phyloP scores from a whole-genome alignment of 2,113 vertebrate species.

The Orthonyx spaldingii region DNA sequence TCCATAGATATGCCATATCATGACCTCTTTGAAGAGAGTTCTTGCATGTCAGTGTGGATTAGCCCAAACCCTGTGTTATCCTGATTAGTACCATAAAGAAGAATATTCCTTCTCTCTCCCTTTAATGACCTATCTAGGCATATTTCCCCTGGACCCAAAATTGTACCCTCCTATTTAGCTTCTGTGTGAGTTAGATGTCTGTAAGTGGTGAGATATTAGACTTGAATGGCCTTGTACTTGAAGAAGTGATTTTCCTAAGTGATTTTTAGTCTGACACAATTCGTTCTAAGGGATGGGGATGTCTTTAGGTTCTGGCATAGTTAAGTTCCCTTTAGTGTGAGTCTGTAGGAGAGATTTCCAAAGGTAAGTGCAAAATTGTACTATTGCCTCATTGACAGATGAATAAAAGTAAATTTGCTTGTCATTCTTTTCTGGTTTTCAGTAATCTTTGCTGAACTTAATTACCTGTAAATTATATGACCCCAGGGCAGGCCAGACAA shows the following conservation, averaged over 20 bases:
- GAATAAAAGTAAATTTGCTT: slow-evolving; percentile 1
- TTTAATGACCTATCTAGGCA: not conserved
- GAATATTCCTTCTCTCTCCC: not conserved
- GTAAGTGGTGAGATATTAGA: not conserved
- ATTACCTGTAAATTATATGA: not conserved
- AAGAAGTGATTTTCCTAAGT: not conserved
- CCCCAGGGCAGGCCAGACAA: not conserved
- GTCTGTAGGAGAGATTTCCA: not conserved
- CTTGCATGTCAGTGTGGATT: not conserved
- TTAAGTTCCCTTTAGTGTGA: not conserved
- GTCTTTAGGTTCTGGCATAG: not conserved
- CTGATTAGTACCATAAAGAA: not conserved
- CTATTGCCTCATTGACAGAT: not conserved
- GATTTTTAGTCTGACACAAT: not conserved
- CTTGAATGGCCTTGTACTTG: not conserved
- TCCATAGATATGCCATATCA: rapidly evolving
- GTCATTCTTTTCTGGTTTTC: not conserved
- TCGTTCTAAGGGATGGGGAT: not conserved
- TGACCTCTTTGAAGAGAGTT: not conserved
- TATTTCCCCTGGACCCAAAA: not conserved
- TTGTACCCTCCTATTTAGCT: not conserved
- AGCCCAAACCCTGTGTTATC: not conserved
- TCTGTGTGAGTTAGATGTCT: not conserved
- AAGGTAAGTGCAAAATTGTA: not conserved
- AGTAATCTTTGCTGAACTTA: not conserved